Percentiles rank a stretch among this genome's conserved stretches.
Conservation (phyloP, 2,888 invertebrate species). For the Cyaniris semiargus region DNA sequence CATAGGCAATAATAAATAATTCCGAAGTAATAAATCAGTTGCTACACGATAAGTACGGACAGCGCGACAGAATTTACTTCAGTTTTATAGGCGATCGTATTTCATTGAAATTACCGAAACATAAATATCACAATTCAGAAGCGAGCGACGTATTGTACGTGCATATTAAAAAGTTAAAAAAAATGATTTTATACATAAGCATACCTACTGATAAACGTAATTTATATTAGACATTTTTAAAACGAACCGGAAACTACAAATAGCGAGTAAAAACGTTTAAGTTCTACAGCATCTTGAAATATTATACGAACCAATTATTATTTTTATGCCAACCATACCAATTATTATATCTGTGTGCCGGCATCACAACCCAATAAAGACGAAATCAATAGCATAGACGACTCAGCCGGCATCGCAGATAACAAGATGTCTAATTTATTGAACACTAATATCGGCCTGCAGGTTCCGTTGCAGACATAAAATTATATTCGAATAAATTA, state of each 20-base stretch:
- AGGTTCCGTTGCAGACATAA: constrained; percentile 1
- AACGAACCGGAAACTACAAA: not conserved
- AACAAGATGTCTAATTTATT: constrained; percentile 36
- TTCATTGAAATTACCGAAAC: constrained; percentile 16
- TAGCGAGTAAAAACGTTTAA: not conserved
- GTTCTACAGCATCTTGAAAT: not conserved
- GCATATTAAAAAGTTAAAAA: not conserved
- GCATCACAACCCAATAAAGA: constrained; percentile 29
- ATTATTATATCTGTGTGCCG: constrained; percentile 27
- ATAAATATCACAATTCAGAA: constrained; percentile 12
- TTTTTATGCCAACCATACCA: constrained; percentile 21
- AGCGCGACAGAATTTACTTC: constrained; percentile 1
- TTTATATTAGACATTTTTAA: not conserved
- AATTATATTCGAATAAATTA: not conserved
- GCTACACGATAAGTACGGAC: constrained; percentile 23
- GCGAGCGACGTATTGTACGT: not conserved
- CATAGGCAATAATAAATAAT: constrained; percentile 27
- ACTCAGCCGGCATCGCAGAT: constrained; percentile 32
- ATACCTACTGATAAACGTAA: not conserved
- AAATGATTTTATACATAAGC: not conserved
- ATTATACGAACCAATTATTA: not conserved
- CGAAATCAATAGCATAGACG: constrained; percentile 38
- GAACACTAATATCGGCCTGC: constrained; percentile 24
- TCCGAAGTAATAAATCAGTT: constrained; percentile 18
- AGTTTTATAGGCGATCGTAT: constrained; percentile 13